These are phyloP conservation scores for Torymus texanus DNA, from an alignment of 2,888 invertebrate species.

Conservation along the genomic window DNA sequence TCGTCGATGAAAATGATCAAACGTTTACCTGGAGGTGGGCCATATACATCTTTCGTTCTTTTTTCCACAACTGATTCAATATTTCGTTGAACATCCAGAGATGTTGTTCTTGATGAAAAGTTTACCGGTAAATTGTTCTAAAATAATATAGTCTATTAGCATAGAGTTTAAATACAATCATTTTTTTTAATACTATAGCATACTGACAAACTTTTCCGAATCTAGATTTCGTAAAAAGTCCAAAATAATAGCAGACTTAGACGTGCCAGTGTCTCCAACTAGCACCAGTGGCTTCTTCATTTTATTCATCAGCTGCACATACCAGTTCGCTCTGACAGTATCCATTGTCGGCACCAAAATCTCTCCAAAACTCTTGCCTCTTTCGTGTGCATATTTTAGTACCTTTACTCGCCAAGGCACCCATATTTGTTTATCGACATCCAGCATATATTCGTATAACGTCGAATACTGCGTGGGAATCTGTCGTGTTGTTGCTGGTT, in stretches of 20 bases:
- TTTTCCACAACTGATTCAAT: slow-evolving; percentile 93
- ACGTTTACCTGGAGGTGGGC: slow-evolving; percentile 92
- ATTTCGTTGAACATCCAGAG: slow-evolving; percentile 91
- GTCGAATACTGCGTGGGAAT: slow-evolving; percentile 84
- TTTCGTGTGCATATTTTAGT: slow-evolving; percentile 85
- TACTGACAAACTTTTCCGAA: slow-evolving; percentile 81
- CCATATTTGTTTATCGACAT: slow-evolving; percentile 83
- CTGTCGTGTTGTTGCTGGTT: slow-evolving; percentile 82
- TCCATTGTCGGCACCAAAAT: slow-evolving; percentile 94
- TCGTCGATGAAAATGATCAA: slow-evolving; percentile 94
- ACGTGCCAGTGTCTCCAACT: slow-evolving; percentile 94
- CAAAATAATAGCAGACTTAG: slow-evolving; percentile 92
- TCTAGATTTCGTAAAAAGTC: slow-evolving; percentile 86
- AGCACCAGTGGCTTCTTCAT: slow-evolving; percentile 87
- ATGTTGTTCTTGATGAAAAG: slow-evolving; percentile 93
- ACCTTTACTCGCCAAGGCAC: slow-evolving; percentile 90
- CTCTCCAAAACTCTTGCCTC: slow-evolving; percentile 83
- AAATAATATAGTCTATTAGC: slow-evolving; percentile 4
- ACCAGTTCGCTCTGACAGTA: slow-evolving; percentile 87
- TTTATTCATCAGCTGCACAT: slow-evolving; percentile 85
- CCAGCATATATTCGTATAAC: slow-evolving; percentile 89
- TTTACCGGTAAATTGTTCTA: slow-evolving; percentile 89
- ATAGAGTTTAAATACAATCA: too few relatives aligned
- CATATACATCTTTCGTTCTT: slow-evolving; percentile 91
- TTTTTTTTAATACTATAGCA: too few relatives aligned